phyloP scores from a whole-genome alignment of 2,888 invertebrate species.

The Chloromyia formosa region DNA sequence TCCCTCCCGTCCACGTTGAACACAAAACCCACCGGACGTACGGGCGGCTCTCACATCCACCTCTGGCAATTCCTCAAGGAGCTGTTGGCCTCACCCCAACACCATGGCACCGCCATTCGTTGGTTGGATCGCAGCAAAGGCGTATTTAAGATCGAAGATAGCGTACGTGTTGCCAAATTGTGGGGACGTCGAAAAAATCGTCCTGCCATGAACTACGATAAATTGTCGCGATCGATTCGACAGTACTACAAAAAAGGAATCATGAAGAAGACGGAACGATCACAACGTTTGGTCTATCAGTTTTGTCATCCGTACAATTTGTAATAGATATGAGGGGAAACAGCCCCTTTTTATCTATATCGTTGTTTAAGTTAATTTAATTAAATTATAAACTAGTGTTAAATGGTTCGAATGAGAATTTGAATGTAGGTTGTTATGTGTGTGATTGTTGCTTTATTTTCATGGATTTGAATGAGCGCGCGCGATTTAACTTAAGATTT shows the following conservation, averaged over 20 bases:
- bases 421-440: slow-evolving; percentile 14
- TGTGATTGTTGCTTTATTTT: slow-evolving; percentile 25
- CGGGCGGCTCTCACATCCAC: slow-evolving; percentile 90
- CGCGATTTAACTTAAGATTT: slow-evolving; percentile 20
- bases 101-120: slow-evolving; percentile 93
- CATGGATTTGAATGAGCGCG: not conserved
- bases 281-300: slow-evolving; percentile 98
- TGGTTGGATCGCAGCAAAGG: slow-evolving; percentile 96
- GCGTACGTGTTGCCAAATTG: slow-evolving; percentile 93
- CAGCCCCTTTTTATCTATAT: not conserved
- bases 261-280: slow-evolving; percentile 98
- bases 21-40: slow-evolving; percentile 55
- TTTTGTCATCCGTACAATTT: slow-evolving; percentile 95
- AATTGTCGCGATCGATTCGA: slow-evolving; percentile 94
- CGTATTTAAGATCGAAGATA: slow-evolving; percentile 99
- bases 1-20: slow-evolving; percentile 44
- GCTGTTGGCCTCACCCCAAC: slow-evolving; percentile 85
- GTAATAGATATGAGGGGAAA: slow-evolving; percentile 62
- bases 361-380: slow-evolving; percentile 30
- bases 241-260: slow-evolving; percentile 99
- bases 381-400: not conserved
- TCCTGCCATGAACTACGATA: slow-evolving; percentile 99
- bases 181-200: slow-evolving; percentile 99
- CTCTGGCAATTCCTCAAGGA: slow-evolving; percentile 99
- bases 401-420: not conserved